Evolutionary conservation across 1,140 invertebrate species (phyloP).

Genomic region (Eufriesea mexicana): DNA sequence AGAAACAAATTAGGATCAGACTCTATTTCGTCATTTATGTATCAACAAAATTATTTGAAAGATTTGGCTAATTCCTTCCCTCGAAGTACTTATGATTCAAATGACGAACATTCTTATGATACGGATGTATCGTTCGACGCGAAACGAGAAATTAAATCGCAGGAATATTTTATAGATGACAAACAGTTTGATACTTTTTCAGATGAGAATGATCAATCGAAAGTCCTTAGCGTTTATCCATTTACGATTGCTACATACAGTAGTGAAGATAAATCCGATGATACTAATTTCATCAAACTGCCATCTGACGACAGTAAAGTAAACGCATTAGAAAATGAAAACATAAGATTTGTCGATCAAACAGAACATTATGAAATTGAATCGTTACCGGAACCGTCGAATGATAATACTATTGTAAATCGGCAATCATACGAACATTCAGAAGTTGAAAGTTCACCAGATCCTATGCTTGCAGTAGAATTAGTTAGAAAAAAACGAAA

Average conservation of each 20-base stretch:
- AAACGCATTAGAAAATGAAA: not conserved
- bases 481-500: slow-evolving; percentile 34
- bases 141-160: slow-evolving; percentile 7
- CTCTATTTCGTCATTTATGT: not conserved
- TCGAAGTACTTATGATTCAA: not conserved
- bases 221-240: not conserved
- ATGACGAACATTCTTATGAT: not conserved
- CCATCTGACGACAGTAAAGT: too few relatives aligned
- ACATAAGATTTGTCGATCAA: not conserved
- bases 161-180: not conserved
- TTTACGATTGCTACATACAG: not conserved
- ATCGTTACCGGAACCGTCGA: not conserved
- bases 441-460: not conserved
- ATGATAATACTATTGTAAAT: not conserved
- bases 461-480: slow-evolving; percentile 6
- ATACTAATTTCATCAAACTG: not conserved
- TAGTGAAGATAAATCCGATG: not conserved
- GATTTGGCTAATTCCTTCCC: slow-evolving; percentile 21
- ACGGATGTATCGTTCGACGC: not conserved
- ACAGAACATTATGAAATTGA: not conserved
- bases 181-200: not conserved
- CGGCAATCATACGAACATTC: not conserved
- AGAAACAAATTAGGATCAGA: slow-evolving; percentile 34
- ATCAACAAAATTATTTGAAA: not conserved
- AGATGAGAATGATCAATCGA: not conserved